Evolutionary conservation across 2,113 vertebrate genomes (phyloP).

Genomic region (Pluvianellus socialis): DNA sequence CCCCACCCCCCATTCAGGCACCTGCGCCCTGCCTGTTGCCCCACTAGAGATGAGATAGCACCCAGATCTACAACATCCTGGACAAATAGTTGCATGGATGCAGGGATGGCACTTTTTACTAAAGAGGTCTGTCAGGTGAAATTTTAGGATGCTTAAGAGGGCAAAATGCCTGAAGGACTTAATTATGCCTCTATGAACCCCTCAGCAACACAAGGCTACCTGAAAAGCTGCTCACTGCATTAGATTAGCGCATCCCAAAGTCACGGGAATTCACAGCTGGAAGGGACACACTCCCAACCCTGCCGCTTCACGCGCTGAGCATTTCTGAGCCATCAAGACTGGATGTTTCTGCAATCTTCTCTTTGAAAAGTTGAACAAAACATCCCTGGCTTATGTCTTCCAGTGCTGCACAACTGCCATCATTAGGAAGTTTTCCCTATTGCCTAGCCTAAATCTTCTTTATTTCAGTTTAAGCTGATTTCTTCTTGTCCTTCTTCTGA

Average conservation of each 20-base stretch:
- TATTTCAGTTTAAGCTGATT: slow-evolving; percentile 47
- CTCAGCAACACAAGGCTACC: neutral
- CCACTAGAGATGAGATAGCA: neutral
- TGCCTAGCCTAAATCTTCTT: slow-evolving; percentile 45
- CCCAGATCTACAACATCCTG: neutral
- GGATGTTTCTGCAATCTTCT: neutral
- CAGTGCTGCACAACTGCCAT: neutral
- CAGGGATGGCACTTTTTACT: neutral
- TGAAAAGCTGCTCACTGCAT: neutral
- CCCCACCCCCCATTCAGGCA: neutral
- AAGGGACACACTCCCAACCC: neutral
- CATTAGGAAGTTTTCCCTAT: neutral
- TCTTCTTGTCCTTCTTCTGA: slow-evolving; percentile 32
- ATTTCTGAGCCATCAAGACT: neutral
- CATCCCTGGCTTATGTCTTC: neutral
- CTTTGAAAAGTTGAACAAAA: neutral
- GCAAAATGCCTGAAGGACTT: neutral
- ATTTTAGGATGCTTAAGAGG: neutral
- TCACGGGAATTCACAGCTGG: neutral
- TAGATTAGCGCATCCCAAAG: neutral
- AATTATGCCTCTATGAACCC: neutral
- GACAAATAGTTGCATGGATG: neutral
- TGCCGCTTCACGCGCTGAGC: neutral
- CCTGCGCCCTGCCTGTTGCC: neutral
- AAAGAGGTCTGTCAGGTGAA: neutral